Percentiles rank a stretch among this genome's conserved stretches.
Conservation (phyloP, 2,888 invertebrate genomes). For the Eumacrocentrus americanus region DNA sequence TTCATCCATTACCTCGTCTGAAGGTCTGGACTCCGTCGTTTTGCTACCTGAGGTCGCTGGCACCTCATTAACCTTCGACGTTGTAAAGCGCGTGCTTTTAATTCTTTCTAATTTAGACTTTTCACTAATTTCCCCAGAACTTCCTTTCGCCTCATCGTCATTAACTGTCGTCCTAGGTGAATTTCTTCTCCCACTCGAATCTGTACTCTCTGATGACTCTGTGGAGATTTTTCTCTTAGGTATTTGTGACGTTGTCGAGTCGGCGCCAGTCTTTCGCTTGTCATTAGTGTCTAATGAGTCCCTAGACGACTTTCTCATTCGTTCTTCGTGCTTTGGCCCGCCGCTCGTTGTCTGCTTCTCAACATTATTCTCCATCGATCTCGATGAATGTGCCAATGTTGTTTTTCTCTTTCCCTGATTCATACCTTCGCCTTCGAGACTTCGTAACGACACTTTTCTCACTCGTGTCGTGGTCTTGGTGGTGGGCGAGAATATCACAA, state of each 20-base stretch:
- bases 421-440: slow-evolving; percentile 29
- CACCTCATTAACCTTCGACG: slow-evolving; percentile 52
- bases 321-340: slow-evolving; percentile 22
- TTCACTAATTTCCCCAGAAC: slow-evolving; percentile 22
- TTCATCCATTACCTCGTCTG: slow-evolving; percentile 35
- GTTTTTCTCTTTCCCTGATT: slow-evolving; percentile 29
- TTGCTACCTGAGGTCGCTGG: slow-evolving; percentile 43
- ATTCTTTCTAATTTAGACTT: slow-evolving; percentile 35
- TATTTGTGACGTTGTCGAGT: slow-evolving; percentile 28
- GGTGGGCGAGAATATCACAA: not conserved
- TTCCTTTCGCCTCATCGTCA: slow-evolving; percentile 8
- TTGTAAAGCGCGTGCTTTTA: slow-evolving; percentile 55
- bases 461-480: slow-evolving; percentile 25
- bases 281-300: slow-evolving; percentile 28
- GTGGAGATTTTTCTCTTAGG: slow-evolving; percentile 33
- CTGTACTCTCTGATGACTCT: slow-evolving; percentile 26
- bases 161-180: slow-evolving; percentile 13
- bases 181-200: slow-evolving; percentile 10
- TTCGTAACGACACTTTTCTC: slow-evolving; percentile 33
- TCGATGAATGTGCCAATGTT: slow-evolving; percentile 19
- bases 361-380: slow-evolving; percentile 36
- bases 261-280: slow-evolving; percentile 22
- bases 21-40: slow-evolving; percentile 35
- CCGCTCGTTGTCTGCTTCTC: slow-evolving; percentile 16
- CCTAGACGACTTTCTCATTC: slow-evolving; percentile 34